These are phyloP conservation scores for Muntiacus reevesi DNA, from an alignment of 2,113 vertebrate species.

Conservation along the genomic window DNA sequence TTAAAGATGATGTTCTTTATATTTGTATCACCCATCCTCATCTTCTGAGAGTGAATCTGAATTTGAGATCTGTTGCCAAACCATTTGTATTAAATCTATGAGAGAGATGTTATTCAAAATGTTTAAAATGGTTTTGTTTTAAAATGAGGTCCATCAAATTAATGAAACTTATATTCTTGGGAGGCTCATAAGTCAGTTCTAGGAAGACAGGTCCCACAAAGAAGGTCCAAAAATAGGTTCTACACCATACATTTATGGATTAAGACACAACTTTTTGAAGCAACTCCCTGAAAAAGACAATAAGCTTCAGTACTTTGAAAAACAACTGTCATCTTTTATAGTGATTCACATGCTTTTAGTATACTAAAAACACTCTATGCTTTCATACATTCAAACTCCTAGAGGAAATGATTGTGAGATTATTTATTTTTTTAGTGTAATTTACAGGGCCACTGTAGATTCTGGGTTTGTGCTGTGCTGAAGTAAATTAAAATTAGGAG, in stretches of 20 bases:
- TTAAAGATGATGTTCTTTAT: neutral
- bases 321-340: neutral
- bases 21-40: neutral
- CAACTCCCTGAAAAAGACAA: neutral
- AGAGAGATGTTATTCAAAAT: neutral
- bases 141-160: neutral
- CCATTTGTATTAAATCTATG: neutral
- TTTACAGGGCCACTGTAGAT: too few species aligned
- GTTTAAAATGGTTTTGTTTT: neutral
- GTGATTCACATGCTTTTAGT: neutral
- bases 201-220: neutral
- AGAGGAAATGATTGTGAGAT: neutral
- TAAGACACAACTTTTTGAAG: neutral
- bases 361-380: neutral
- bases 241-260: neutral
- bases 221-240: neutral
- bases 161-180: neutral
- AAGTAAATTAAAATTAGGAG: neutral
- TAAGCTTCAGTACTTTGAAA: neutral
- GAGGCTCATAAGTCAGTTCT: neutral
- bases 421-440: neutral
- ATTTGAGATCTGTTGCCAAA: neutral
- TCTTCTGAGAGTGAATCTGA: neutral
- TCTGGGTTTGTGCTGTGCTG: neutral
- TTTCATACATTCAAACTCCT: neutral